These are phyloP conservation scores for Hestina assimilis DNA, from an alignment of 1,140 invertebrate genomes.

Conservation along the genomic window DNA sequence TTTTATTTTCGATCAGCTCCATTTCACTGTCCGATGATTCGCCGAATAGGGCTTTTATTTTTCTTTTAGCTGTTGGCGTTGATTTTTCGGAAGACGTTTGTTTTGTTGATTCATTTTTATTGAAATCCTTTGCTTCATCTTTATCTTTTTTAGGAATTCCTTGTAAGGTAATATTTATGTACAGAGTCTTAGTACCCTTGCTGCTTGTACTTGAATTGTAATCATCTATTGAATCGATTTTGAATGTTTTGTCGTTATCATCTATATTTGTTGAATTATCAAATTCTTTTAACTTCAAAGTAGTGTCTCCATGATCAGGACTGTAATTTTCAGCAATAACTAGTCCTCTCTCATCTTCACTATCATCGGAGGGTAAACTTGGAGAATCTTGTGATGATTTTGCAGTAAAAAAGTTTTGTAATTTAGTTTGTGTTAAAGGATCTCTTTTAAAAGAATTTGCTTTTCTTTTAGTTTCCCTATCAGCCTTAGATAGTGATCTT, in stretches of 20 bases:
- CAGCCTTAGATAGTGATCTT: constrained; percentile 53
- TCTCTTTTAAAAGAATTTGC: constrained; percentile 67
- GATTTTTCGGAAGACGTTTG: constrained; percentile 34
- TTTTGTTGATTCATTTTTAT: constrained; percentile 24
- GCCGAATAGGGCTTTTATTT: constrained; percentile 73
- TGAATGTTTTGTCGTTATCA: constrained; percentile 44
- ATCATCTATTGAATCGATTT: constrained; percentile 34
- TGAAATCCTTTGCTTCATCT: constrained; percentile 19
- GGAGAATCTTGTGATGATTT: constrained; percentile 42
- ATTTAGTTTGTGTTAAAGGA: constrained; percentile 61
- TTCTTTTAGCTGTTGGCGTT: constrained; percentile 62
- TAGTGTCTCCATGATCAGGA: constrained; percentile 46
- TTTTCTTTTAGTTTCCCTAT: constrained; percentile 65
- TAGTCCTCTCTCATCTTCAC: constrained; percentile 50
- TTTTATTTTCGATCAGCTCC: constrained; percentile 36
- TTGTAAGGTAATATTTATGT: constrained; percentile 69
- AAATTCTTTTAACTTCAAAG: constrained; percentile 48
- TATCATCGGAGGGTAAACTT: constrained; percentile 33
- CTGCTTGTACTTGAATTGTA: constrained; percentile 18
- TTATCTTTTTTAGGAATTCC: constrained; percentile 50
- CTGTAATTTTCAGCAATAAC: constrained; percentile 52
- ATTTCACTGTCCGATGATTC: constrained; percentile 70
- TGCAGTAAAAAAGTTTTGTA: constrained; percentile 53
- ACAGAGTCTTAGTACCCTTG: constrained; percentile 48
- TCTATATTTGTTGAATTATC: constrained; percentile 28